phyloP scores from a whole-genome alignment of 2,888 invertebrate species.

The Neoascia interrupta region DNA sequence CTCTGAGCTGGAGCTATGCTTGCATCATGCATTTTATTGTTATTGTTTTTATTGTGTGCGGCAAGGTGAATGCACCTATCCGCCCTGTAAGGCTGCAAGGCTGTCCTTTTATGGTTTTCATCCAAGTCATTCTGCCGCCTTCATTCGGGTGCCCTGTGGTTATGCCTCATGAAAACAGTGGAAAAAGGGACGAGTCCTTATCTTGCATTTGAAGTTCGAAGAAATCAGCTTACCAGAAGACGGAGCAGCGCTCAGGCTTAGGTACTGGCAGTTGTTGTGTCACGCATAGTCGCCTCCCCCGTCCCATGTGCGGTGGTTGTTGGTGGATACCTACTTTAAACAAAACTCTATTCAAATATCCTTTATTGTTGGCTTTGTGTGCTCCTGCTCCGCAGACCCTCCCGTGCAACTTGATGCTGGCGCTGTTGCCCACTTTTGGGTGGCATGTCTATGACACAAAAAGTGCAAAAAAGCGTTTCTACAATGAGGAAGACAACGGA shows the following conservation, averaged over 20 bases:
- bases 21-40: slow-evolving; percentile 66
- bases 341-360: slow-evolving; percentile 67
- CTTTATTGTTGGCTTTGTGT: slow-evolving; percentile 60
- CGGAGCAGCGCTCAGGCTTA: not conserved
- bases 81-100: slow-evolving; percentile 30
- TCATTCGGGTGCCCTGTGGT: slow-evolving; percentile 52
- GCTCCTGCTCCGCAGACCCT: not conserved
- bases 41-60: slow-evolving; percentile 62
- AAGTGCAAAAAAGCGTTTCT: slow-evolving; percentile 15
- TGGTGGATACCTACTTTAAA: slow-evolving; percentile 36
- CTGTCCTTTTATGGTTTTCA: slow-evolving; percentile 54
- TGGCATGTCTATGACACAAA: slow-evolving; percentile 36
- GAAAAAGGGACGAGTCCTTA: slow-evolving; percentile 32
- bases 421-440: slow-evolving; percentile 43
- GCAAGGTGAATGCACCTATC: slow-evolving; percentile 61
- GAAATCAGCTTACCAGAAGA: slow-evolving; percentile 57
- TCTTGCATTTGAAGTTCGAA: slow-evolving; percentile 63
- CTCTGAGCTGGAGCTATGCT: slow-evolving; percentile 4
- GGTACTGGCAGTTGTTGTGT: slow-evolving; percentile 20
- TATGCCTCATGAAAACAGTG: slow-evolving; percentile 26
- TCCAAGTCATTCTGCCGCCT: slow-evolving; percentile 31
- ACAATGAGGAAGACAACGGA: slow-evolving; percentile 16
- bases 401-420: slow-evolving; percentile 53
- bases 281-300: slow-evolving; percentile 47
- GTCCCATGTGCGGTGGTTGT: not conserved